Percentiles rank a stretch among this genome's conserved stretches.
Evolutionary conservation across 2,113 vertebrate genomes (phyloP).

Genomic region (Arenaria interpres): DNA sequence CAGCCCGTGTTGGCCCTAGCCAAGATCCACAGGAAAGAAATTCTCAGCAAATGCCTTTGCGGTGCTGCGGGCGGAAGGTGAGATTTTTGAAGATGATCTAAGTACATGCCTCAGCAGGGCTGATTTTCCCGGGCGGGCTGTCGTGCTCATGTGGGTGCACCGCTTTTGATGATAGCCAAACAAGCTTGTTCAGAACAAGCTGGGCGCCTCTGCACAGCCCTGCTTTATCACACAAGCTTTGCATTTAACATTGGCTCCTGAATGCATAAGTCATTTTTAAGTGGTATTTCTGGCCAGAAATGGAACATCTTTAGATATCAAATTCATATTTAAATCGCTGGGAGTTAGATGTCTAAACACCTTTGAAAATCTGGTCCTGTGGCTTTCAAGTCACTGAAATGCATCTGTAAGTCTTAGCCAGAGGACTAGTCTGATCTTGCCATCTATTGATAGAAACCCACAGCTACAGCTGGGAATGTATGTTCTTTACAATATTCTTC

Average conservation of each 20-base stretch:
- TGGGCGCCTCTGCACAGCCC: background rate
- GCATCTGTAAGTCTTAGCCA: background rate
- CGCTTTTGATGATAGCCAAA: background rate
- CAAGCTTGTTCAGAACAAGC: background rate
- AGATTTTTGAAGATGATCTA: background rate
- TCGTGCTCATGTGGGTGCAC: background rate
- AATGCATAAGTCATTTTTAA: background rate
- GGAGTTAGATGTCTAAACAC: background rate
- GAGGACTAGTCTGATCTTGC: slow-evolving; percentile 4
- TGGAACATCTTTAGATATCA: background rate
- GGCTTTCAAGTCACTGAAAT: background rate
- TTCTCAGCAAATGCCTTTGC: background rate
- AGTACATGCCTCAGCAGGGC: background rate
- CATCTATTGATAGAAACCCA: background rate
- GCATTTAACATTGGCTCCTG: background rate
- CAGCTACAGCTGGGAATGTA: background rate
- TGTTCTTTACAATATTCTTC: background rate
- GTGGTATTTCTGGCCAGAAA: background rate
- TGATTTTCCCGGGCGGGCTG: background rate
- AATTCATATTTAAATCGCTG: background rate
- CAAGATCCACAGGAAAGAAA: background rate
- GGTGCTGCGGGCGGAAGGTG: background rate
- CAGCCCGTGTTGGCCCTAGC: background rate
- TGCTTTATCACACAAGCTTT: background rate
- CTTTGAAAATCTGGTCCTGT: background rate